Base-by-base conservation (phyloP, 2,888 invertebrate genomes). In the Polietes domitor region DNA sequence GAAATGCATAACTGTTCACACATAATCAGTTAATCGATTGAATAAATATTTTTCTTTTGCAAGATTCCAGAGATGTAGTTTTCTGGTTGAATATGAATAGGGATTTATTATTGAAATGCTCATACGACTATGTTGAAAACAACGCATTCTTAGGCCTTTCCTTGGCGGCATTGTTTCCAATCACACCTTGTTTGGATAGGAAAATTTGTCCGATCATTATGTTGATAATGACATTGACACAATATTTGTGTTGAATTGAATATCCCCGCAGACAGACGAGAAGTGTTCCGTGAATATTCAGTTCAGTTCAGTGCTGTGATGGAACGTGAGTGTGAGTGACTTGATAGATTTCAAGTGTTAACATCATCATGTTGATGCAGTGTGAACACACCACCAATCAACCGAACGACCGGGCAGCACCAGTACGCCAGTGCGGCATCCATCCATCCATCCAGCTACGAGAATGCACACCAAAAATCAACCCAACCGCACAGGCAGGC, bases 181-280 rank as follows among this genome's bases (percentile, higher is more conserved):
- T 80, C 74, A 65, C 72, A 72, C 58, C 71, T 72, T 80, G n/a
- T 71, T 70, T 19, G 61, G 41, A 50, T 24, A 2, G 6, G 68
- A 72, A 85, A 86, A 88, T 85, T 87, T 86, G 89, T 90, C 87
- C 87, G 88, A 89, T 90, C 90, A 90, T 87, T 90, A 88, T 90
- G 88, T 88, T 88, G 89, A 89, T 90, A 89, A 90, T 89, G 89
- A 89, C 89, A 90, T 90, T 89, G 89, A 89, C 90, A 89, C 88
- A 76, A 72, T 77, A 81, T 81, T 78, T 83, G 50, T 83, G 9
- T 53, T 4, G 5, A 6, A 37, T 77, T 77, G 70, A 80, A 80
- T 77, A 73, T 83, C 71, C 82, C 43, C 63, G 43, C 63, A 50
- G 32, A n/a, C 63, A 26, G n/a, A 9, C 15, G 32, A 50, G 37